Base-by-base conservation (phyloP, 2,113 vertebrate species). In the Suricata suricatta region DNA sequence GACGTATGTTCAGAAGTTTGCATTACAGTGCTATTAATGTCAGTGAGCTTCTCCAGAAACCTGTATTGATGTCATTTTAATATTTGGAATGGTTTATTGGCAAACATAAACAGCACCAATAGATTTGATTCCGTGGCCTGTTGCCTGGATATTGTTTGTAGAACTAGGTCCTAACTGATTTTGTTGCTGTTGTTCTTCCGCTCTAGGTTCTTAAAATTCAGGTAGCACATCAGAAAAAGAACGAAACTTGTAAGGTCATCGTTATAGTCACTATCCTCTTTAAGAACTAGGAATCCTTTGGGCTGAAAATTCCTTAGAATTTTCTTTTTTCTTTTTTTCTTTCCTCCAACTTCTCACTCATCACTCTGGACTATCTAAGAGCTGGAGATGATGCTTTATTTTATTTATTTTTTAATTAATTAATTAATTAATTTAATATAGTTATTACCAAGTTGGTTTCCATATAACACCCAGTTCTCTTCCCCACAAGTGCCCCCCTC, bases 41-140 rank as follows among this genome's bases (percentile, higher is more conserved):
- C 93, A 95, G 69, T 92, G 94, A 97, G 80, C 23, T 82, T 87
- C 89, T 98, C 92, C 93, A 90, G 88, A 95, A 98, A 95, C 76
- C 81, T 95, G 35, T 88, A 96, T 95, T 96, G 96, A 98, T 97
- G 88, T 90, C 87, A 97, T 96, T 97, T 96, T 97, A 97, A 97
- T 97, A 97, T 97, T 96, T 88, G 64, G 96, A 98, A 97, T 95
- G 93, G 84, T 92, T 97, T 95, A 94, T 92, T 98, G 97, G 93
- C 96, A 97, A 93, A 97, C 76, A 83, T 57, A 97, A 97, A 97
- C 76, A 93, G 29, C 33, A 92, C 76, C 64, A 35, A 54, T 71
- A 76, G 66, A 68, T 85, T 89, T 88, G 80, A 95, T 96, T 94
- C 92, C 41, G 14, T 84, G 87, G 94, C 88, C 87, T 95, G 95